Evolutionary conservation across 2,797 vertebrate species (phyloP).

Genomic region (Phoeniculus purpureus): DNA sequence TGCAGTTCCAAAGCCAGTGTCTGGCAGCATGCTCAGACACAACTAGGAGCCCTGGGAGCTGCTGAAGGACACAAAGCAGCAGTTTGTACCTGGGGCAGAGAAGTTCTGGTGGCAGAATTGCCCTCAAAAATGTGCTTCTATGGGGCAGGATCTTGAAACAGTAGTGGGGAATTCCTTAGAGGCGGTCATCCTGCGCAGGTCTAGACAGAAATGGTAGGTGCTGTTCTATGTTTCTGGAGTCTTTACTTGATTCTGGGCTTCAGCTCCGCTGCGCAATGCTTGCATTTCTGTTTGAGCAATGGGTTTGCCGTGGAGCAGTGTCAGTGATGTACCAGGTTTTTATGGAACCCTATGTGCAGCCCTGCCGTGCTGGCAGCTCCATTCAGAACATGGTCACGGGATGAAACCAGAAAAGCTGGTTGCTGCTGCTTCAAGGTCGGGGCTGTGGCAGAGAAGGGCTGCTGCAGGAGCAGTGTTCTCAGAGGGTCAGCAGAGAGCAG

Average conservation of each 20-base stretch:
- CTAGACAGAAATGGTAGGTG: background rate
- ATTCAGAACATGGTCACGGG: background rate
- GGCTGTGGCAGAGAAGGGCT: background rate
- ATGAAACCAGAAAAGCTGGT: background rate
- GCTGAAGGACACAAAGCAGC: background rate
- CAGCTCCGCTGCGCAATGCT: background rate
- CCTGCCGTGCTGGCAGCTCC: background rate
- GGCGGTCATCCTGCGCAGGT: background rate
- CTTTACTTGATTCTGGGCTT: background rate
- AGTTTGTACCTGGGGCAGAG: background rate
- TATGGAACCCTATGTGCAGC: background rate
- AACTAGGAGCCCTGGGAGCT: background rate
- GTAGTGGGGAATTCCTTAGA: background rate
- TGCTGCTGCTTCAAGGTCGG: background rate
- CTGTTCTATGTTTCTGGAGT: background rate
- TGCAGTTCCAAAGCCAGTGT: background rate
- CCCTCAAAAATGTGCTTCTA: background rate
- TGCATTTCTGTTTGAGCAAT: background rate
- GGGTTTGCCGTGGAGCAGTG: background rate
- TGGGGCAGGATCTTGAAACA: background rate
- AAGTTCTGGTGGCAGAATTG: background rate
- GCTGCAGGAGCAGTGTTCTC: background rate
- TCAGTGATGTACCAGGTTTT: background rate
- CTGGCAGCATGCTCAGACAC: background rate
- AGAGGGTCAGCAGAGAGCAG: slow-evolving; percentile 73